phyloP scores from a whole-genome alignment of 2,888 invertebrate genomes.

The Pseudanteris insignis region DNA sequence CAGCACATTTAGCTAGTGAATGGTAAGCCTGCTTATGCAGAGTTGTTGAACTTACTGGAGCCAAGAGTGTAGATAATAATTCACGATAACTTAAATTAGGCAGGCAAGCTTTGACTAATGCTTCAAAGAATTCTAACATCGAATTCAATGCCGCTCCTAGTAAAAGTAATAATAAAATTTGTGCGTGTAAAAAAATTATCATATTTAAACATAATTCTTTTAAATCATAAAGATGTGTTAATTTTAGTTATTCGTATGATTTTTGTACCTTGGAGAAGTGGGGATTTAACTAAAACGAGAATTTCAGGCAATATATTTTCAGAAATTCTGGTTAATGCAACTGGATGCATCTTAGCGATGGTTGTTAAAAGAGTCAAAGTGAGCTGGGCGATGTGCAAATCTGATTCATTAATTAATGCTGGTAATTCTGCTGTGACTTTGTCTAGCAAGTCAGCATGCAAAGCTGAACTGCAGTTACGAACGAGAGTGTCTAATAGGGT shows the following conservation, averaged over 20 bases:
- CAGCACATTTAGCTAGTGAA: conserved; percentile 95
- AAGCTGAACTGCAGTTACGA: conserved; percentile 80
- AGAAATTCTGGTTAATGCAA: conserved; percentile 78
- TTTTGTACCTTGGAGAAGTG: conserved; percentile 84
- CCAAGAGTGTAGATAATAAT: conserved; percentile 79
- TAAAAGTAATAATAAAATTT: too few species aligned
- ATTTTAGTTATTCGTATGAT: too few species aligned
- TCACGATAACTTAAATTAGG: conserved; percentile 84
- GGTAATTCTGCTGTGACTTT: conserved; percentile 88
- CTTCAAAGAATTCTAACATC: conserved; percentile 90
- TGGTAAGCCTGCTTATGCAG: conserved; percentile 84
- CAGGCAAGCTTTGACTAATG: conserved; percentile 85
- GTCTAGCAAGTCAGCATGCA: conserved; percentile 78
- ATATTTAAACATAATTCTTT: too few species aligned
- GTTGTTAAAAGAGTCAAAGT: conserved; percentile 85
- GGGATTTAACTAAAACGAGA: conserved; percentile 86
- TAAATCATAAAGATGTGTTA: too few species aligned
- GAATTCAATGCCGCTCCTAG: conserved; percentile 88
- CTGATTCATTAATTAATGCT: conserved; percentile 89
- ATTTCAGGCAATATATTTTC: conserved; percentile 86
- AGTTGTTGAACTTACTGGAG: conserved; percentile 70
- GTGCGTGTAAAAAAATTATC: too few species aligned
- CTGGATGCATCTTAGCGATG: conserved; percentile 81
- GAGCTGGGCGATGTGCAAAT: conserved; percentile 95
- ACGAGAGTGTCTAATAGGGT: conserved; percentile 90